phyloP scores from a whole-genome alignment of 2,797 vertebrate species.

The Tapera naevia region DNA sequence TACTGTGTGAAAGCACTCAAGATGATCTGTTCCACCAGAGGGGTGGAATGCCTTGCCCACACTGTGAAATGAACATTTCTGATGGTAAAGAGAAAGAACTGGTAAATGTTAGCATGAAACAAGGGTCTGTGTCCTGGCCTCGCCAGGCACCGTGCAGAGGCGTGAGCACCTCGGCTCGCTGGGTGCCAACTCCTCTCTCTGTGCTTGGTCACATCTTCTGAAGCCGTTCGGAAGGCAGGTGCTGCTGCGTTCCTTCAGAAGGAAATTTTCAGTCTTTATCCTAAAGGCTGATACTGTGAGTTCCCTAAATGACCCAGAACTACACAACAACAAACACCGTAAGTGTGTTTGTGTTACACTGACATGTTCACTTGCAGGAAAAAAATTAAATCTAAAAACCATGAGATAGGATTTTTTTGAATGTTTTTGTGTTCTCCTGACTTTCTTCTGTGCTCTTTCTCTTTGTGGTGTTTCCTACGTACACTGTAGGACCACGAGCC shows the following conservation, averaged over 20 bases:
- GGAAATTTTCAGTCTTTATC: background rate
- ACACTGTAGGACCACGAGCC: fast-evolving
- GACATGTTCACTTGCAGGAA: background rate
- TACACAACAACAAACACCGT: background rate
- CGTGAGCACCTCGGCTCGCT: background rate
- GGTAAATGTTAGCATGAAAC: background rate
- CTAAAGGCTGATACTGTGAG: background rate
- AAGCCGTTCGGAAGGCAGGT: too few species aligned
- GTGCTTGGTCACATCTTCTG: background rate
- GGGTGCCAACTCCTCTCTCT: fast-evolving
- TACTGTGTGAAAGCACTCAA: too few species aligned
- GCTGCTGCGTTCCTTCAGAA: background rate
- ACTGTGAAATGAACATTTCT: background rate
- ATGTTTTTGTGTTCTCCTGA: background rate
- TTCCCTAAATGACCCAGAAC: background rate
- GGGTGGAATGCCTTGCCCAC: background rate
- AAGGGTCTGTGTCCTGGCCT: background rate
- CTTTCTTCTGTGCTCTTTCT: background rate
- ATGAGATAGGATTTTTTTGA: background rate
- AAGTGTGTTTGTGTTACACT: background rate
- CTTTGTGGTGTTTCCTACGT: background rate
- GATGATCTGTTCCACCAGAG: background rate
- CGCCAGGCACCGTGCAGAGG: background rate
- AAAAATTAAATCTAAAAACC: background rate
- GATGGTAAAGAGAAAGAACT: background rate